Evolutionary conservation across 2,113 vertebrate genomes (phyloP).

Genomic region (Macrotis lagotis): DNA sequence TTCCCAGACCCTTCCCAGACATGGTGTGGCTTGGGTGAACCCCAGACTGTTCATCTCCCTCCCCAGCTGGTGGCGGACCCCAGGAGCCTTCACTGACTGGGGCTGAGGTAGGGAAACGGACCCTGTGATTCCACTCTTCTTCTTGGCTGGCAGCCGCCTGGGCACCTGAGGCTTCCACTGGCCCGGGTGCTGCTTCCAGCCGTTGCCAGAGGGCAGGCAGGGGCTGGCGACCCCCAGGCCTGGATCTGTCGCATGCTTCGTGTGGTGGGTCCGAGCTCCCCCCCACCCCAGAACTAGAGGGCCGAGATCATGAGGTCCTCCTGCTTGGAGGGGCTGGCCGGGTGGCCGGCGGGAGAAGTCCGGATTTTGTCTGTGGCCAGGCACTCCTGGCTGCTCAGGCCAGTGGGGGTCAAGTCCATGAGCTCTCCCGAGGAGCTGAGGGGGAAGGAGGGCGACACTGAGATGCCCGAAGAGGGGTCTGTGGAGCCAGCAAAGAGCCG

Average conservation of each 20-base stretch:
- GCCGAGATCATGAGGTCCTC: conserved; percentile 88
- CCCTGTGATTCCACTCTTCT: conserved; percentile 52
- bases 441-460: conserved; percentile 96
- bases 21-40: not conserved
- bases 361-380: conserved; percentile 90
- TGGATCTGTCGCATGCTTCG: not conserved
- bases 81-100: conserved; percentile 43
- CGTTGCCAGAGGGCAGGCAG: not conserved
- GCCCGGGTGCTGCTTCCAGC: conserved; percentile 52
- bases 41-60: not conserved
- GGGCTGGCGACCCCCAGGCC: conserved; percentile 62
- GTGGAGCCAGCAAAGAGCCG: conserved; percentile 95
- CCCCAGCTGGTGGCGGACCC: conserved; percentile 62
- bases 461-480: conserved; percentile 98
- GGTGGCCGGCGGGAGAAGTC: conserved; percentile 89
- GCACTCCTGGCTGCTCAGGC: conserved; percentile 89
- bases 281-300: conserved; percentile 80
- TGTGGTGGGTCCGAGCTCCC: conserved; percentile 60
- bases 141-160: conserved; percentile 38
- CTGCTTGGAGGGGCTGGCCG: conserved; percentile 84
- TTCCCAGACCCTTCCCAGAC: not conserved
- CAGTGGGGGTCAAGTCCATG: conserved; percentile 94
- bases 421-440: conserved; percentile 97
- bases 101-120: conserved; percentile 86
- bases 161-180: conserved; percentile 18